These are phyloP conservation scores for Congeria kusceri DNA, from an alignment of 2,888 invertebrate species.

Conservation along the genomic window DNA sequence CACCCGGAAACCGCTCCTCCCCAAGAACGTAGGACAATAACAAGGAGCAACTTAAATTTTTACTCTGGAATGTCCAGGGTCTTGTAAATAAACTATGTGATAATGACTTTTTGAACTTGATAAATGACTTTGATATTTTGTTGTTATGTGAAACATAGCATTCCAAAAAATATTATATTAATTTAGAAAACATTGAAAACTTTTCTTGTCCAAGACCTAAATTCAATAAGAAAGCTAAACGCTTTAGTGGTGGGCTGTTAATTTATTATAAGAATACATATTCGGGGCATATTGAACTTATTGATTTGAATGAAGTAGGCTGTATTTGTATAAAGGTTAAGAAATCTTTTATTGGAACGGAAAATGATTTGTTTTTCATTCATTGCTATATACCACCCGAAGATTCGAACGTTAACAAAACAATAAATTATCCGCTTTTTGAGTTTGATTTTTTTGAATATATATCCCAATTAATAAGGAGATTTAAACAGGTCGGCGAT, in stretches of 20 bases:
- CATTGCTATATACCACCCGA: conserved; percentile 18
- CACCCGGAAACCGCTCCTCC: too few relatives aligned
- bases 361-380: conserved; percentile 16
- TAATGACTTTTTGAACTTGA: too few relatives aligned
- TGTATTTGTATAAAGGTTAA: conserved; percentile 13
- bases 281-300: conserved; percentile 10
- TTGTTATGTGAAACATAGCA: background rate
- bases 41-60: too few relatives aligned
- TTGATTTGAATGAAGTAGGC: conserved; percentile 8
- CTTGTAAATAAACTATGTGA: too few relatives aligned
- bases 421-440: conserved; percentile 5
- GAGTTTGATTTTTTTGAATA: conserved; percentile 18
- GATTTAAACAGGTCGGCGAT: background rate
- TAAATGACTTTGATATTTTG: too few relatives aligned
- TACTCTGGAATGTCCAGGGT: too few relatives aligned
- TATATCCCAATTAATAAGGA: conserved; percentile 5
- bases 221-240: conserved; percentile 15
- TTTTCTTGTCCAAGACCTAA: conserved; percentile 18
- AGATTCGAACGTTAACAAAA: conserved; percentile 19
- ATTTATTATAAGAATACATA: conserved; percentile 12
- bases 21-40: too few relatives aligned
- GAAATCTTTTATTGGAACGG: background rate
- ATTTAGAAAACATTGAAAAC: conserved; percentile 1
- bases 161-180: background rate
- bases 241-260: conserved; percentile 12